Evolutionary conservation across 2,113 vertebrate species (phyloP).

Genomic region (Pao palembangensis): DNA sequence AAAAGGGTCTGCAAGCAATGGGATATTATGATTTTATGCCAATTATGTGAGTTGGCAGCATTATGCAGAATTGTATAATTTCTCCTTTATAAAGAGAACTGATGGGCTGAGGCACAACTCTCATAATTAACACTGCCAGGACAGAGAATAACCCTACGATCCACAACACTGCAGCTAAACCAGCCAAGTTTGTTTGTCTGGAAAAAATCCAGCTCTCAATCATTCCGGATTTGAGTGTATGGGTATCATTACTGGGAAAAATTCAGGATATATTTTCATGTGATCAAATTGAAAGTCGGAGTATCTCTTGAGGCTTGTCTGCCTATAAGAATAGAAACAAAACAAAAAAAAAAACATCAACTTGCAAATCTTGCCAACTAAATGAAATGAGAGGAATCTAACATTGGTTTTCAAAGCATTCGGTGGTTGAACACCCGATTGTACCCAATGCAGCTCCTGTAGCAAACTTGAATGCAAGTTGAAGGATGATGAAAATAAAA

Average conservation of each 20-base stretch:
- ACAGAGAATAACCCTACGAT: slow-evolving; percentile 7
- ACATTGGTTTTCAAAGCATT: slow-evolving; percentile 44
- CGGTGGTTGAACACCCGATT: slow-evolving; percentile 10
- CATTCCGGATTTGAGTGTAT: slow-evolving; percentile 33
- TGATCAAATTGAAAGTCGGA: slow-evolving; percentile 54
- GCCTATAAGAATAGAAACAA: slow-evolving; percentile 54
- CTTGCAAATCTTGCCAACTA: slow-evolving; percentile 41
- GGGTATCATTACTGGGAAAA: slow-evolving; percentile 59
- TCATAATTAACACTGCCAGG: slow-evolving; percentile 37
- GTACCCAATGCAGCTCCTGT: slow-evolving; percentile 11
- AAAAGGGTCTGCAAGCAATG: slow-evolving; percentile 6
- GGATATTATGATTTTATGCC: slow-evolving; percentile 13
- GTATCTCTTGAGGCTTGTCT: slow-evolving; percentile 36
- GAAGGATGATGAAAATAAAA: slow-evolving; percentile 8
- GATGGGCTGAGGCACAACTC: slow-evolving; percentile 22
- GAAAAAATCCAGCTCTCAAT: slow-evolving; percentile 36
- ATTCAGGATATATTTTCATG: slow-evolving; percentile 45
- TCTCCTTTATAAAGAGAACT: slow-evolving; percentile 9
- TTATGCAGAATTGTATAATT: background rate
- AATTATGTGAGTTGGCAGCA: slow-evolving; percentile 8
- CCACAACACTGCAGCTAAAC: slow-evolving; percentile 29
- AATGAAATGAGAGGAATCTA: slow-evolving; percentile 38
- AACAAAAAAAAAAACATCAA: slow-evolving; percentile 49
- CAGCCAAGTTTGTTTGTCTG: slow-evolving; percentile 22
- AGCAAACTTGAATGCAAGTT: background rate